Base-by-base conservation (phyloP, 1,140 invertebrate genomes). In the Argopecten irradians region DNA sequence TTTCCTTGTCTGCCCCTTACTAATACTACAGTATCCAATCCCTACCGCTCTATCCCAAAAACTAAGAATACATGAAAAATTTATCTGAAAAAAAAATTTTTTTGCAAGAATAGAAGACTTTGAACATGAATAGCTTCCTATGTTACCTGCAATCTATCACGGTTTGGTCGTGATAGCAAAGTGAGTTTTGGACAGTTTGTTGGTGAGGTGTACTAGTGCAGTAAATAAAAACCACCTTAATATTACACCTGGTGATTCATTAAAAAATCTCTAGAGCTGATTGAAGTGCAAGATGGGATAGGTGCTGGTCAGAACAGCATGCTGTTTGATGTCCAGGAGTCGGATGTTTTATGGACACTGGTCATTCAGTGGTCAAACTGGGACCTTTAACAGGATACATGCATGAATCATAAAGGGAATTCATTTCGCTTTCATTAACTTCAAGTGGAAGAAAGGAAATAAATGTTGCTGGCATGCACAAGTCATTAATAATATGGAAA, bases 401-500 rank as follows among this genome's bases (percentile, higher is more conserved):
- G 55, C 55, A 71, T 71, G 55, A 71, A 28, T 71, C 55, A 71
- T 71, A 71, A 71, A 71, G 55, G n/a, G 55, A 71, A 71, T 71
- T 71, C n/a, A 71, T 71, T 28, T 71, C 5, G n/a, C 43, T 19
- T 71, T 71, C 55, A 71, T 71, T 71, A 71, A 71, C 28, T 71
- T 71, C 5, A 71, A 28, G 55, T 71, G 55, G 55, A 28, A 28
- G 55, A 11, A 16, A 5, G 22, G 55, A 71, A 28, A 11, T 11
- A 55, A 55, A 55, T 22, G 22, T 19, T 22, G 14, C 43, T 55
- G 28, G 55, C 55, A 71, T 71, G 55, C 55, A 71, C 22, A 28
- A 71, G 55, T 71, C 55, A 71, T 71, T 71, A 71, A 71, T 71
- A 71, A 28, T 71, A 71, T 71, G 55, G 55, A 71, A 71, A 71